Evolutionary conservation across 2,888 invertebrate genomes (phyloP).

Genomic region (Neuroscelio doddi): DNA sequence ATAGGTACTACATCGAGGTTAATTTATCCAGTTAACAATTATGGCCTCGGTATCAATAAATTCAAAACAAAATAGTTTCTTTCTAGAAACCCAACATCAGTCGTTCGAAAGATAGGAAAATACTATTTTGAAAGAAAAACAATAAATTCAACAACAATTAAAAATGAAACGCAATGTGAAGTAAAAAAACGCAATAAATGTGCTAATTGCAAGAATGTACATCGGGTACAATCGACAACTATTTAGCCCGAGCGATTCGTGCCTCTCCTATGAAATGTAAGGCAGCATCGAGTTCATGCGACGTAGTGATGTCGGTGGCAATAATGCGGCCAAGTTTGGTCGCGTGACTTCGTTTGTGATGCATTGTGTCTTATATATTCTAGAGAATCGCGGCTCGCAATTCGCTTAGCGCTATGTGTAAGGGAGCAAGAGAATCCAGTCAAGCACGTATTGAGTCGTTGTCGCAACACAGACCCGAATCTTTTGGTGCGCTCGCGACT

Average conservation of each 20-base stretch:
- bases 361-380: slow-evolving; percentile 43
- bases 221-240: background rate
- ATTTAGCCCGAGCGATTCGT: background rate
- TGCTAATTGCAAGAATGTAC: background rate
- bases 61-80: no score
- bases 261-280: slow-evolving; percentile 39
- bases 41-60: no score
- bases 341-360: slow-evolving; percentile 27
- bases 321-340: slow-evolving; percentile 25
- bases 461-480: slow-evolving; percentile 54
- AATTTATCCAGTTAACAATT: no score
- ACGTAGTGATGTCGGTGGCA: slow-evolving; percentile 17
- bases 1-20: no score
- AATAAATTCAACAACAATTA: background rate
- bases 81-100: no score
- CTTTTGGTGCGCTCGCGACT: slow-evolving; percentile 47
- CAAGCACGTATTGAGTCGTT: slow-evolving; percentile 51
- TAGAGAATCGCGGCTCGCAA: slow-evolving; percentile 47
- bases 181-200: background rate
- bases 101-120: no score
- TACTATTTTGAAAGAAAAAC: no score
- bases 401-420: slow-evolving; percentile 54
- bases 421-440: slow-evolving; percentile 54
- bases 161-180: background rate
- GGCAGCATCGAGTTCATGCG: slow-evolving; percentile 27